Evolutionary conservation across 2,113 vertebrate species (phyloP).

Genomic region (Jaculus jaculus): DNA sequence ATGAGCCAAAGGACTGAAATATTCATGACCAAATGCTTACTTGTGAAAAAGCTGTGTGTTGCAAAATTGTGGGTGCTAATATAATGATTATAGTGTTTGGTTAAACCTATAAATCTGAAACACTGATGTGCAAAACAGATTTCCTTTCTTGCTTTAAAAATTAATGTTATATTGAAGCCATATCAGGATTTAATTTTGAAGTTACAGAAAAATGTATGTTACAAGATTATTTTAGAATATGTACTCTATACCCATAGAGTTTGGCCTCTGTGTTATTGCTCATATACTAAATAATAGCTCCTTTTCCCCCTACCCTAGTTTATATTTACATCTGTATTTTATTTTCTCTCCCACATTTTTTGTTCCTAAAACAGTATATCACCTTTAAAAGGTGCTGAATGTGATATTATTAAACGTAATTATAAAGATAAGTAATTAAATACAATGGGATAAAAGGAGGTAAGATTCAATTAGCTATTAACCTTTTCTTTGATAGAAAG

Average conservation of each 20-base stretch:
- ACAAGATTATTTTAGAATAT: not conserved
- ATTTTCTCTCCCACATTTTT: not conserved
- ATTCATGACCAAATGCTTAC: constrained; percentile 65
- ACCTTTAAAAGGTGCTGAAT: not conserved
- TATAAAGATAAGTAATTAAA: constrained; percentile 5
- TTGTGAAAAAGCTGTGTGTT: constrained; percentile 49
- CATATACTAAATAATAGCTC: not conserved
- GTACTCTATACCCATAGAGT: not conserved
- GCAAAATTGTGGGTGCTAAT: constrained; percentile 47
- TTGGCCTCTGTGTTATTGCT: not conserved
- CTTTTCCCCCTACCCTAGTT: not conserved
- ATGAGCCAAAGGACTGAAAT: constrained; percentile 54
- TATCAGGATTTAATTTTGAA: not conserved
- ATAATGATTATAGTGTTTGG: constrained; percentile 31
- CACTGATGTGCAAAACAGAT: constrained; percentile 16
- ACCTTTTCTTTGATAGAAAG: not conserved
- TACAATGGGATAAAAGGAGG: not conserved
- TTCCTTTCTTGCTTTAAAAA: constrained; percentile 44
- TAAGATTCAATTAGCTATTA: not conserved
- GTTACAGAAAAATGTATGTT: not conserved
- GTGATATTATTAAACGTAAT: constrained; percentile 25
- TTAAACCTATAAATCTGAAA: constrained; percentile 54
- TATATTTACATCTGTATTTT: not conserved
- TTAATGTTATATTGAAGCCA: not conserved
- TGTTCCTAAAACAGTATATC: not conserved